These are phyloP conservation scores for Baronia brevicornis DNA, from an alignment of 2,888 invertebrate genomes.

Conservation along the genomic window DNA sequence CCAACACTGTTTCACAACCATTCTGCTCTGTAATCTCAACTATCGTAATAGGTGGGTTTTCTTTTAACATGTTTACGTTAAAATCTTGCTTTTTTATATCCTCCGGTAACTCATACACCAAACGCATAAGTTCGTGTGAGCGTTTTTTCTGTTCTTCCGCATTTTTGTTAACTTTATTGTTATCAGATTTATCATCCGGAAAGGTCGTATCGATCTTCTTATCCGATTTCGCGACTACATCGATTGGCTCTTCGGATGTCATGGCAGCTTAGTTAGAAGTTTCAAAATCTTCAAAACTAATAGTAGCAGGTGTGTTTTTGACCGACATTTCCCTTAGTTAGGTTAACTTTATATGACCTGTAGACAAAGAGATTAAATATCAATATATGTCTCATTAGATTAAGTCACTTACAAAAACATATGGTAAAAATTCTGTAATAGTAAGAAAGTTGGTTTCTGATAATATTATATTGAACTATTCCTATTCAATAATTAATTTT, in stretches of 20 bases:
- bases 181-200: slow-evolving; percentile 39
- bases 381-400: background rate
- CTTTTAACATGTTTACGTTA: slow-evolving; percentile 60
- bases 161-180: slow-evolving; percentile 39
- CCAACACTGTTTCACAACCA: slow-evolving; percentile 61
- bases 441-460: too few relatives aligned
- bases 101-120: slow-evolving; percentile 67
- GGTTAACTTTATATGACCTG: slow-evolving; percentile 7
- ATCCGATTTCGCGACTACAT: slow-evolving; percentile 51
- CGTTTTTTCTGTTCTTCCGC: slow-evolving; percentile 39
- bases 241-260: slow-evolving; percentile 66
- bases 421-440: too few relatives aligned
- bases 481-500: too few relatives aligned
- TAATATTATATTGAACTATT: too few relatives aligned
- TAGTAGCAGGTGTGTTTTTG: slow-evolving; percentile 19
- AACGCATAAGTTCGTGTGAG: slow-evolving; percentile 60
- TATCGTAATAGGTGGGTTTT: slow-evolving; percentile 65
- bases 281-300: slow-evolving; percentile 22
- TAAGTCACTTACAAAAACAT: too few relatives aligned
- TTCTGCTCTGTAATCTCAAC: slow-evolving; percentile 66
- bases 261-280: slow-evolving; percentile 47
- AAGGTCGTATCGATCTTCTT: slow-evolving; percentile 52
- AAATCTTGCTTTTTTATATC: slow-evolving; percentile 44
- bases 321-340: slow-evolving; percentile 43
- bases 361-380: slow-evolving; percentile 2